Conservation (phyloP, 2,797 vertebrate genomes). For the Characodon lateralis region DNA sequence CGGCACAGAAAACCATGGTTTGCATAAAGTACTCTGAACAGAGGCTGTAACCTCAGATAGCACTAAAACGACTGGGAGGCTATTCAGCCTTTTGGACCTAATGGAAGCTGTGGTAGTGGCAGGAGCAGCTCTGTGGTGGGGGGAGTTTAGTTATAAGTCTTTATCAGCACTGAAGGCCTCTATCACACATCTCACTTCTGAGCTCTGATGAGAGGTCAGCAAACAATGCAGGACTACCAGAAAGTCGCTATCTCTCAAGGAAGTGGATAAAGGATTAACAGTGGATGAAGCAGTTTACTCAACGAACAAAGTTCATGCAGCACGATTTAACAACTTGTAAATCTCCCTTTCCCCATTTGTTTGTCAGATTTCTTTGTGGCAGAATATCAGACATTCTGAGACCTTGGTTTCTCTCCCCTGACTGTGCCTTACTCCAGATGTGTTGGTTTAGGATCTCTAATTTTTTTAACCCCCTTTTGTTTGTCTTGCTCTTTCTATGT, state of each 20-base stretch:
- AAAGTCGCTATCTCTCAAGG: constrained; percentile 52
- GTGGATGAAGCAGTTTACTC: constrained; percentile 16
- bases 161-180: constrained; percentile 73
- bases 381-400: constrained; percentile 10
- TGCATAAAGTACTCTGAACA: constrained; percentile 57
- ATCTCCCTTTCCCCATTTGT: neutral
- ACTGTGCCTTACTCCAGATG: constrained; percentile 29
- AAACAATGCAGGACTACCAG: constrained; percentile 42
- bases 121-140: constrained; percentile 53
- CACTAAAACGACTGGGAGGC: constrained; percentile 42
- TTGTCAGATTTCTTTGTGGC: constrained; percentile 5
- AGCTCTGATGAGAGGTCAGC: constrained; percentile 70
- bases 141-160: constrained; percentile 68
- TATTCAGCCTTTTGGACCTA: constrained; percentile 62
- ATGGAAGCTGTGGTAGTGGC: constrained; percentile 62
- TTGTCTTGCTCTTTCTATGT: neutral
- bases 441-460: constrained; percentile 20
- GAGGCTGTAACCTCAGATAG: constrained; percentile 71
- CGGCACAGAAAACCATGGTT: constrained; percentile 51
- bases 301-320: constrained; percentile 20
- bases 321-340: constrained; percentile 13
- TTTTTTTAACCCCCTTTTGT: constrained; percentile 14
- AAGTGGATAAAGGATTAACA: constrained; percentile 36
- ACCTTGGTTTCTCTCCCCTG: constrained; percentile 7
- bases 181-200: constrained; percentile 76